Evolutionary conservation across 53 echinoderm and acorn worm species (phyloP), one percentile per base, ranked within the genome.

Genomic region (Holothuria scabra): DNA sequence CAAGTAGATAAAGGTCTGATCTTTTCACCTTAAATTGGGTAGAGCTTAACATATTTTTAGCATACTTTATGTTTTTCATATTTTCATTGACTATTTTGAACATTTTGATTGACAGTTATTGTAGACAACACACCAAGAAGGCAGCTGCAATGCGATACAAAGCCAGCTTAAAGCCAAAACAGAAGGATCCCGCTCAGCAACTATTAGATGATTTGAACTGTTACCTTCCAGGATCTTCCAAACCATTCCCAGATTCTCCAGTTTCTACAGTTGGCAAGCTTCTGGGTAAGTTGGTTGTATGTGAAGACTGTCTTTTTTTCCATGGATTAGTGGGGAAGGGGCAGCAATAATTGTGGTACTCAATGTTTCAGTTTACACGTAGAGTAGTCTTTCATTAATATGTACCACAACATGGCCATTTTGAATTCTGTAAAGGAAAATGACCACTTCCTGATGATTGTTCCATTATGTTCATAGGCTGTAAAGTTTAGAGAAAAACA

Each of bases 141-240:
- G 92, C 94, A 4, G 84, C 90, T 7, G 84, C 92, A 35, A 70
- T 93, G 46, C 63, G 97, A 33, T 94, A 96, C 66, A 94, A 92
- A 61, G 94, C 94, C 59, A 88, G 88, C 63, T 83, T 93, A n/a
- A 96, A 96, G 83, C 86, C 85, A 6, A 92, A 92, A 31, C 97
- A 92, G 1, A 90, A 85, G 24, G 90, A 92, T 76, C 86, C 84
- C n/a, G 84, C 90, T 14, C 87, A 94, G 35, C 90, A 86, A 48
- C 46, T 92, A 12, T 75, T 96, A 35, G 92, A 92, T 44, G 90
- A 94, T 14, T 60, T 96, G 63, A 90, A 94, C 56, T 88, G 83
- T 84, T 96, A 96, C 82, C 81, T 85, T 79, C 72, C 85, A 48
- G 79, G 65, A 1, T 92, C 96, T 4, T 56, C 69, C 63, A 88